Conservation (phyloP, 2,888 invertebrate species). For the Lordiphosa andalusiaca region DNA sequence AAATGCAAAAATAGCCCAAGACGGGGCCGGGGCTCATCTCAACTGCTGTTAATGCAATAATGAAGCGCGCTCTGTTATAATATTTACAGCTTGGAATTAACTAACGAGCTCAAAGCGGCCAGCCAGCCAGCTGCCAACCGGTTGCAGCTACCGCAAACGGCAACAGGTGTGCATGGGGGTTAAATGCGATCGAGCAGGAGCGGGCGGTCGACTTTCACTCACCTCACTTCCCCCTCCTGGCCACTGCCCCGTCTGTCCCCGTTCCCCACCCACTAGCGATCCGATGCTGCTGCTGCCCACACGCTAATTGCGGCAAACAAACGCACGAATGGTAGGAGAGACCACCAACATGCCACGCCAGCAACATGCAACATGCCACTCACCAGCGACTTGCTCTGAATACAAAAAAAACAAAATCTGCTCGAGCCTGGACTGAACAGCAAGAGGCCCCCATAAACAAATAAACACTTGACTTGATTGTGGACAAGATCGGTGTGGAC, state of each 20-base stretch:
- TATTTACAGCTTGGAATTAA: slow-evolving; percentile 75
- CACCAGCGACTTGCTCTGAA: slow-evolving; percentile 34
- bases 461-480: slow-evolving; percentile 78
- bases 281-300: slow-evolving; percentile 51
- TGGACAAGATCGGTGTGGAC: slow-evolving; percentile 33
- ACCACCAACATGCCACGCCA: slow-evolving; percentile 60
- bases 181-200: background rate
- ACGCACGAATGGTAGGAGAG: slow-evolving; percentile 63
- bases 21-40: too few species aligned
- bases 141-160: slow-evolving; percentile 18
- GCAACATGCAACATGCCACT: slow-evolving; percentile 63
- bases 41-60: slow-evolving; percentile 61
- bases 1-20: too few species aligned
- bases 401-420: slow-evolving; percentile 4
- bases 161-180: background rate
- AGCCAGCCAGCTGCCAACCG: slow-evolving; percentile 37
- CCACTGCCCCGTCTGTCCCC: too few species aligned
- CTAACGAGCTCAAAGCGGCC: slow-evolving; percentile 58
- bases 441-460: background rate
- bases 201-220: too few species aligned
- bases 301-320: slow-evolving; percentile 72
- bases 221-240: too few species aligned
- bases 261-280: too few species aligned
- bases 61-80: slow-evolving; percentile 67
- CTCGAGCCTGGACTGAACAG: background rate